Conservation (phyloP, 2,888 invertebrate species). For the Hemicrepidius hirtus region DNA sequence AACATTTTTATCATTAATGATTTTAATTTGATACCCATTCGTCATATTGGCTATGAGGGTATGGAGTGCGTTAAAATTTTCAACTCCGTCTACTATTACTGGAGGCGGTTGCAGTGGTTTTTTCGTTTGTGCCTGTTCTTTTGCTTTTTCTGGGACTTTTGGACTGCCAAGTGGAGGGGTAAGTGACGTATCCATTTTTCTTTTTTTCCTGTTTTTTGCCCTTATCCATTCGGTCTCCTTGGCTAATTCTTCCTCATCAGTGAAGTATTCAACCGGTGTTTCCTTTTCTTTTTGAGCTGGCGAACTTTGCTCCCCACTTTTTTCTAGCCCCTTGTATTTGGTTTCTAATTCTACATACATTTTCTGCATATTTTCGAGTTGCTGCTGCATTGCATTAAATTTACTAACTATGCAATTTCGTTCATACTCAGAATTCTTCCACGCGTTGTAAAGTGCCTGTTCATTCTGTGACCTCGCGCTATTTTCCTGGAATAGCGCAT, state of each 20-base stretch:
- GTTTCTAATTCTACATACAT: conserved; percentile 24
- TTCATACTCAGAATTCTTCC: conserved; percentile 21
- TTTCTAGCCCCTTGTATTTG: conserved; percentile 30
- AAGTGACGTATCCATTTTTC: conserved; percentile 43
- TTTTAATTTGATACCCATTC: conserved; percentile 35
- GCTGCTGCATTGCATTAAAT: conserved; percentile 31
- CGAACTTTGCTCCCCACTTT: conserved; percentile 32
- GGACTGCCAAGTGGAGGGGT: conserved; percentile 29
- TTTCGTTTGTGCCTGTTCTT: conserved; percentile 36
- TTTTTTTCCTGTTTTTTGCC: conserved; percentile 39
- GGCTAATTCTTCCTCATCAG: conserved; percentile 28
- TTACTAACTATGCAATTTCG: conserved; percentile 29
- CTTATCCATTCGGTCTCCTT: conserved; percentile 37
- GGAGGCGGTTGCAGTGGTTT: conserved; percentile 35
- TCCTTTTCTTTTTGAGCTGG: conserved; percentile 12
- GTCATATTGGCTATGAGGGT: conserved; percentile 25
- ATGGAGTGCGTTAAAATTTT: conserved; percentile 37
- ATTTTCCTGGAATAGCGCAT: conserved; percentile 13
- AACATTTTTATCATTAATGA: conserved; percentile 36
- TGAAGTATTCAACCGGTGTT: conserved; percentile 31
- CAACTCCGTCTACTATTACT: conserved; percentile 30
- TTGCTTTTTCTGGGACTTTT: conserved; percentile 17
- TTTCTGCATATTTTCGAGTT: conserved; percentile 33
- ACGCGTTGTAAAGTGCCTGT: conserved; percentile 30
- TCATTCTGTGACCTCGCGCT: conserved; percentile 36